These are phyloP conservation scores for Pseudomyrmex dendroicus DNA, from an alignment of 1,140 invertebrate species.

Conservation along the genomic window DNA sequence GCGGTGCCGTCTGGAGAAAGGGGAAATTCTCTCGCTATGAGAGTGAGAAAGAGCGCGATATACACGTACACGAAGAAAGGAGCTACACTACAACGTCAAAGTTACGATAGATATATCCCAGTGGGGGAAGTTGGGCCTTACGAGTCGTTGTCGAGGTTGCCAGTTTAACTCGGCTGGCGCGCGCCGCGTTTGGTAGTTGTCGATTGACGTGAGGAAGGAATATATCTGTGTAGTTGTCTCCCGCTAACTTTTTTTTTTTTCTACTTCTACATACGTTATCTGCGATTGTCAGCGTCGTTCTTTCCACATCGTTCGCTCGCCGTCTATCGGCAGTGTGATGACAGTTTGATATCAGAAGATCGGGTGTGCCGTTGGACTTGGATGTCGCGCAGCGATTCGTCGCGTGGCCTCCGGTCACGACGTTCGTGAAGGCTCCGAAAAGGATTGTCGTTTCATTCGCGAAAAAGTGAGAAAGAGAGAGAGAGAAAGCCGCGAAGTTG, in stretches of 20 bases:
- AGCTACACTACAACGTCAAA: background rate
- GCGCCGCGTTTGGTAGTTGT: constrained; percentile 32
- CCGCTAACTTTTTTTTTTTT: constrained; percentile 20
- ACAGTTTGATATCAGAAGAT: background rate
- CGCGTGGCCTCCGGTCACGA: constrained; percentile 28
- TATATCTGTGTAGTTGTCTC: background rate
- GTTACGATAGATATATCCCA: background rate
- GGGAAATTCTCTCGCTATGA: constrained; percentile 14
- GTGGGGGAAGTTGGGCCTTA: constrained; percentile 73
- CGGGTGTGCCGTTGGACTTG: background rate
- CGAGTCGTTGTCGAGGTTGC: constrained; percentile 65
- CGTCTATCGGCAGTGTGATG: background rate
- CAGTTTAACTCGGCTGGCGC: constrained; percentile 67
- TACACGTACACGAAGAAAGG: constrained; percentile 13
- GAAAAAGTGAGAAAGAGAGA: constrained; percentile 37
- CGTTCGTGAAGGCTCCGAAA: constrained; percentile 32
- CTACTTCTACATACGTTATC: constrained; percentile 16
- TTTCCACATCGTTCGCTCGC: background rate
- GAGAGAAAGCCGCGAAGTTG: background rate
- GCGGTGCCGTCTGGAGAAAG: constrained; percentile 28
- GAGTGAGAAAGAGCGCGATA: constrained; percentile 22
- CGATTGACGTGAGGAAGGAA: constrained; percentile 43
- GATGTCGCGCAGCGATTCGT: constrained; percentile 33
- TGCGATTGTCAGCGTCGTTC: constrained; percentile 1
- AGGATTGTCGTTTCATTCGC: constrained; percentile 46